These are phyloP conservation scores for Hemicentrotus pulcherrimus DNA, from an alignment of 35 echinoderm and acorn worm species.

Conservation along the genomic window DNA sequence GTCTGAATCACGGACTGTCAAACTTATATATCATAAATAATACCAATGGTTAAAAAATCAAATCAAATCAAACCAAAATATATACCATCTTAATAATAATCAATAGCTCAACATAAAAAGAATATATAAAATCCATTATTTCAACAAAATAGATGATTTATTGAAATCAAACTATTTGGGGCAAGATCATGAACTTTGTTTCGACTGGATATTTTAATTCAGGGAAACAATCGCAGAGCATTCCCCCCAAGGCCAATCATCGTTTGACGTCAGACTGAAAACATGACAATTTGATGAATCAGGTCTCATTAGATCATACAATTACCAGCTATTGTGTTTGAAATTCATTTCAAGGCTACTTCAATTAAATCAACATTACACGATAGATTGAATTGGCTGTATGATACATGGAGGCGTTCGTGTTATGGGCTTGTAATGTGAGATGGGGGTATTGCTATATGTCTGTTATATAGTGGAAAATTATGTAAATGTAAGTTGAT, in stretches of 20 bases:
- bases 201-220: neutral
- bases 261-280: neutral
- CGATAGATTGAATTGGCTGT: neutral
- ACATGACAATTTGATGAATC: neutral
- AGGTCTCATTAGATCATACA: neutral
- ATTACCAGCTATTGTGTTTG: neutral
- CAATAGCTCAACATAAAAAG: neutral
- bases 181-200: neutral
- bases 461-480: neutral
- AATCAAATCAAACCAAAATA: neutral
- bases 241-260: neutral
- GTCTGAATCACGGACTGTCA: too few relatives aligned
- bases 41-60: neutral
- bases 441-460: neutral
- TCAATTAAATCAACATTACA: neutral
- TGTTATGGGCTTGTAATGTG: neutral
- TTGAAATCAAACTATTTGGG: neutral
- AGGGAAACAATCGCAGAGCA: neutral
- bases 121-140: neutral
- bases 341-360: constrained; percentile 2
- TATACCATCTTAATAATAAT: neutral
- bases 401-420: too few relatives aligned
- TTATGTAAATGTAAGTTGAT: neutral
- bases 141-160: neutral
- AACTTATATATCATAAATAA: too few relatives aligned